Conservation (phyloP, 2,113 vertebrate species). For the Cryptotis parvus region DNA sequence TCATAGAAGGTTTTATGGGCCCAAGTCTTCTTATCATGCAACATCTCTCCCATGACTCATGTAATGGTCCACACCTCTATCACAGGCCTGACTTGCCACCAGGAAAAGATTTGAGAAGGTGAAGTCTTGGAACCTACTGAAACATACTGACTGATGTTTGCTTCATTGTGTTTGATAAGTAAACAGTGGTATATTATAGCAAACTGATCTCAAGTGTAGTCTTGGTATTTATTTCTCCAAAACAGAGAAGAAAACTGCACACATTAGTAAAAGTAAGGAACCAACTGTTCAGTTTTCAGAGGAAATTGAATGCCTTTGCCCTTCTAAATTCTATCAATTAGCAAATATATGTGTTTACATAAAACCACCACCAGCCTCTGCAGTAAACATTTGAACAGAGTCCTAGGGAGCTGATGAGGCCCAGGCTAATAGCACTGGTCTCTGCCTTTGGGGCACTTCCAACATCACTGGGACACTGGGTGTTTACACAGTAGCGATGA, state of each 20-base stretch:
- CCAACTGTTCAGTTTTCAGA: neutral
- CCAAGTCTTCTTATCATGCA: neutral
- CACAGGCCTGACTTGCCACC: neutral
- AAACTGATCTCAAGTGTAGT: neutral
- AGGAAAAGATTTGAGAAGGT: neutral
- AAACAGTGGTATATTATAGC: conserved; percentile 15
- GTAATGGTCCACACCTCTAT: neutral
- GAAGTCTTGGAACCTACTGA: neutral
- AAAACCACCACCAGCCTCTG: neutral
- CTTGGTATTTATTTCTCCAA: neutral
- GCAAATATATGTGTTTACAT: neutral
- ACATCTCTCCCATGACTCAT: neutral
- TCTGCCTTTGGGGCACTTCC: neutral
- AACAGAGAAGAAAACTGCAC: neutral
- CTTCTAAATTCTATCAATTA: neutral
- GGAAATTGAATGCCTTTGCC: neutral
- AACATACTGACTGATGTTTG: neutral
- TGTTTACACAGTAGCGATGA: neutral
- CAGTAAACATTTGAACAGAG: neutral
- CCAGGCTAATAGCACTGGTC: neutral
- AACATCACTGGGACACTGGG: neutral
- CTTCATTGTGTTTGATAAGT: conserved; percentile 14
- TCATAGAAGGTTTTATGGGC: neutral
- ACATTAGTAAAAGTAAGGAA: neutral
- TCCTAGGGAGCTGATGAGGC: neutral